These are phyloP conservation scores for Cardinalis cardinalis DNA, from an alignment of 2,113 vertebrate species.

Conservation along the genomic window DNA sequence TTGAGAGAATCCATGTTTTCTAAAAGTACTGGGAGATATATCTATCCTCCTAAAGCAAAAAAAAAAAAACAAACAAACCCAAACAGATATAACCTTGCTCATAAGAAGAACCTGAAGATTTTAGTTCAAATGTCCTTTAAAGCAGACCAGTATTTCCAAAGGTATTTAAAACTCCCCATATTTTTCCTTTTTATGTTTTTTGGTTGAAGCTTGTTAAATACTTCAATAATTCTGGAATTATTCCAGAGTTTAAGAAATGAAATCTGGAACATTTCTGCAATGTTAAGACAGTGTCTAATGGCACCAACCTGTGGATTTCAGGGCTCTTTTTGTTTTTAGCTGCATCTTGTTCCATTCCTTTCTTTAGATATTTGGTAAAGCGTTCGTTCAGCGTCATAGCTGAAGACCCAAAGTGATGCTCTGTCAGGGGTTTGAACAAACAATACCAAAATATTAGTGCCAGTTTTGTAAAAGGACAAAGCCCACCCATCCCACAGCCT, in stretches of 20 bases:
- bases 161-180: neutral
- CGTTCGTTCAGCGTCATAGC: conserved; percentile 93
- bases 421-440: conserved; percentile 65
- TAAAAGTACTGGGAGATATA: conserved; percentile 99
- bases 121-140: neutral
- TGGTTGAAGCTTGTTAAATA: neutral
- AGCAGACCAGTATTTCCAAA: neutral
- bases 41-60: conserved; percentile 88
- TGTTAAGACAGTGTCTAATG: neutral
- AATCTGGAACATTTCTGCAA: neutral
- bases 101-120: neutral
- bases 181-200: neutral
- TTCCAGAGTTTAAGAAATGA: neutral
- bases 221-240: neutral
- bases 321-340: conserved; percentile 95
- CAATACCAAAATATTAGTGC: neutral
- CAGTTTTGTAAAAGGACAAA: neutral
- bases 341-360: conserved; percentile 90
- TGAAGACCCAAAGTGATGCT: conserved; percentile 92
- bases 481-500: neutral
- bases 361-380: conserved; percentile 96
- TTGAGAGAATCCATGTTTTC: conserved; percentile 94
- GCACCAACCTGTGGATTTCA: conserved; percentile 95
- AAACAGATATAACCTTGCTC: neutral
- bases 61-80: neutral